Percentiles rank a stretch among this genome's conserved stretches.
Conservation (phyloP, 2,888 invertebrate genomes). For the Sphaerophoria rueppellii region DNA sequence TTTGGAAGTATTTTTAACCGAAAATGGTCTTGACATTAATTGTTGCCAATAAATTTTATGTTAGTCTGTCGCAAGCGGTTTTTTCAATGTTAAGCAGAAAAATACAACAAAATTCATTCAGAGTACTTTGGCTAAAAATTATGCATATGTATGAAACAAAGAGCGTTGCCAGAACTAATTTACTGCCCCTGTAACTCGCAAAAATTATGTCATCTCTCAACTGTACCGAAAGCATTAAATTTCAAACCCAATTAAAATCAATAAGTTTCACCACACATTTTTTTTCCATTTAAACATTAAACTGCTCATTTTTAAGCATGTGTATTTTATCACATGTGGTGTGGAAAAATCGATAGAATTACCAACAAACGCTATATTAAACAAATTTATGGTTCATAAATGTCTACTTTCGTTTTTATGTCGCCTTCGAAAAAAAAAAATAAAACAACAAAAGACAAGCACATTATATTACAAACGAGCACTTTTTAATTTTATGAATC, state of each 20-base stretch:
- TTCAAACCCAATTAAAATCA: constrained; percentile 11
- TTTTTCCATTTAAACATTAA: constrained; percentile 3
- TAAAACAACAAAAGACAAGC: background rate
- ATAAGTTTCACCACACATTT: constrained; percentile 11
- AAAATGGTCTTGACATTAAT: too few species aligned
- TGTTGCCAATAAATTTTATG: too few species aligned
- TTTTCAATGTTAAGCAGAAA: too few species aligned
- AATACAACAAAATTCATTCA: too few species aligned
- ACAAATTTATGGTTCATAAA: constrained; percentile 27
- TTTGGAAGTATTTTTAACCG: background rate
- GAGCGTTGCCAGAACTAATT: too few species aligned
- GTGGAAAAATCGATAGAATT: constrained; percentile 18
- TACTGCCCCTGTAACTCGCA: too few species aligned
- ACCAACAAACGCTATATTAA: constrained; percentile 1
- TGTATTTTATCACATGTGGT: background rate
- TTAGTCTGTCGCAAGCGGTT: too few species aligned
- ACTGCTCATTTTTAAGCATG: background rate
- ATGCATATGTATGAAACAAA: too few species aligned
- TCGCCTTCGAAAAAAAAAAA: background rate
- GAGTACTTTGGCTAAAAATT: too few species aligned
- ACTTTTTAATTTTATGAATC: constrained; percentile 2
- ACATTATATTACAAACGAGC: background rate
- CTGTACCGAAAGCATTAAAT: background rate
- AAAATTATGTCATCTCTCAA: too few species aligned
- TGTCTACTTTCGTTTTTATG: constrained; percentile 10